These are phyloP conservation scores for Brachionus manjavacas DNA, from an alignment of 1,140 invertebrate species.

Conservation along the genomic window DNA sequence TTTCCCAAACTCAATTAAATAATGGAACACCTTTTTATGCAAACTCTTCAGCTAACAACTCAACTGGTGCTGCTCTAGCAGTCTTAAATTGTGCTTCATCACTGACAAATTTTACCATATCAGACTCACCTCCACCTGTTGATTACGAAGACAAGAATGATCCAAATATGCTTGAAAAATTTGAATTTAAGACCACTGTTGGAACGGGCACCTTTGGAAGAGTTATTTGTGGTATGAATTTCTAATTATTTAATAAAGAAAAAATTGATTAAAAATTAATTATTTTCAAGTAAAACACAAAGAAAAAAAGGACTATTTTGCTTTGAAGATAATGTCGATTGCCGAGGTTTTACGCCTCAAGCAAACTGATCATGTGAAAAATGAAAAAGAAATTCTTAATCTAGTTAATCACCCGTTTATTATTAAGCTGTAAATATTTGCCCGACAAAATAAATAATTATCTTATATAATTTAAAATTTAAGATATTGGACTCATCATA, in stretches of 20 bases:
- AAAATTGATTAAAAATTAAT: background rate
- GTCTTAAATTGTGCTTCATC: background rate
- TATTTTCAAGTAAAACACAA: slow-evolving; percentile 68
- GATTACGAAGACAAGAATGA: background rate
- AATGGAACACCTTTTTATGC: slow-evolving; percentile 18
- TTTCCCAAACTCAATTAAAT: background rate
- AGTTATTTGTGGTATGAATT: slow-evolving; percentile 99
- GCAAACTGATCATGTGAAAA: slow-evolving; percentile 83
- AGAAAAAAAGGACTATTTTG: slow-evolving; percentile 70
- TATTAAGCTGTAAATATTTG: slow-evolving; percentile 73
- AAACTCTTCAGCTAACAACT: background rate
- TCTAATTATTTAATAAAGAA: slow-evolving; percentile 66
- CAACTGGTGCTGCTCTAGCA: background rate
- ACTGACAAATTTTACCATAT: background rate
- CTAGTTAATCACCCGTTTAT: slow-evolving; percentile 82
- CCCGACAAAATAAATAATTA: background rate
- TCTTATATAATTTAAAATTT: background rate
- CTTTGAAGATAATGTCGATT: slow-evolving; percentile 85
- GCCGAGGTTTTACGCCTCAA: slow-evolving; percentile 84
- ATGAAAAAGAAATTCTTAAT: slow-evolving; percentile 79
- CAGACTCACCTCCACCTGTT: background rate
- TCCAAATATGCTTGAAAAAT: background rate
- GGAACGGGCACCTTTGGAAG: slow-evolving; percentile 99
- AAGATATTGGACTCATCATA: slow-evolving; percentile 65
- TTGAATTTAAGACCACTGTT: slow-evolving; percentile 56